Evolutionary conservation across 2,113 vertebrate genomes (phyloP), one percentile per base, ranked within the genome.

Genomic region (Gracilinanus agilis): DNA sequence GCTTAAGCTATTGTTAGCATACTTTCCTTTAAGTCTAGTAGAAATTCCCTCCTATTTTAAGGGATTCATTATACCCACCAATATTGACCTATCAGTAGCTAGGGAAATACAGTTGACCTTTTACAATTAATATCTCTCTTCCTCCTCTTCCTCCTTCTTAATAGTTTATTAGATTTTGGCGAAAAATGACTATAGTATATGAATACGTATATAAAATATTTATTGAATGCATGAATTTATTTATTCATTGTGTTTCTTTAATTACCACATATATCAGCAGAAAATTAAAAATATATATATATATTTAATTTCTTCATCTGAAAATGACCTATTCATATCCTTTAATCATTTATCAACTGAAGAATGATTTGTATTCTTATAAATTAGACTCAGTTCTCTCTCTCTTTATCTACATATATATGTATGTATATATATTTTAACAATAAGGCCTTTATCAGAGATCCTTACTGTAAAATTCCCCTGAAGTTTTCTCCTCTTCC

Each of bases 141-240:
- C 29, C 4, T 19, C 6, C 67, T 75, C 10, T 75, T 1, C 5
- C 10, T 9, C 34, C 27, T 61, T 3, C 58, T 13, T 7, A 12
- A 12, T 25, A 10, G 56, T 7, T 90, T 58, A 55, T 53, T 91
- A 54, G 0, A 0, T 56, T 6, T 90, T 58, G 88, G 9, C 0
- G 89, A 90, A 91, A 91, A 94, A 93, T 92, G 3, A 44, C 53
- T 49, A 67, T 0, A 54, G 34, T 55, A 89, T 90, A 90, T 93
- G 95, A 95, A 61, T 54, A 0, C 0, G 12, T 29, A 93, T 92
- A 19, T 0, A 90, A 96, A 67, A 24, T 91, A 91, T 88, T 34
- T 0, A 92, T 24, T 91, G 3, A 75, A 89, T 58, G 83, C 53
- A 53, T 61, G 0, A 54, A 4, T 16, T 53, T 61, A 4, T 16